Conservation (phyloP, 2,888 invertebrate genomes). For the Zhuqinia jingwanae region DNA sequence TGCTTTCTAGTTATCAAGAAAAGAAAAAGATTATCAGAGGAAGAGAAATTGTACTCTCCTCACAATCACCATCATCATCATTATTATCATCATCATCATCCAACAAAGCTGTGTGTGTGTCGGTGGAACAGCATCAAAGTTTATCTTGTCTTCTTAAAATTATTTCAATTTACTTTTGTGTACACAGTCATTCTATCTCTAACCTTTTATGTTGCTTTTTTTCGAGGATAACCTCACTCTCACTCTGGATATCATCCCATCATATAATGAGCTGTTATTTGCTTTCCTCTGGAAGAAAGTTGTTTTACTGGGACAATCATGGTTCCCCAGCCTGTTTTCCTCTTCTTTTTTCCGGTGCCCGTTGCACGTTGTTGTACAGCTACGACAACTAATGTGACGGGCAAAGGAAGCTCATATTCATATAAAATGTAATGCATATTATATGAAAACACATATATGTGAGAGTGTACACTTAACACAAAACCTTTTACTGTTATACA, state of each 20-base stretch:
- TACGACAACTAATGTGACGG: neutral
- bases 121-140: conserved; percentile 7
- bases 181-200: conserved; percentile 44
- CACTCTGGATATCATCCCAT: conserved; percentile 17
- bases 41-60: no score
- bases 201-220: conserved; percentile 4
- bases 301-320: conserved; percentile 42
- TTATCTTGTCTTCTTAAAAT: conserved; percentile 47
- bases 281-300: conserved; percentile 28
- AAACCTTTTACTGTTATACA: neutral
- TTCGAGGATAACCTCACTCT: neutral
- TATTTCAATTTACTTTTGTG: conserved; percentile 62
- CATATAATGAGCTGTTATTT: conserved; percentile 48
- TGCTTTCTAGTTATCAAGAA: neutral
- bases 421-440: neutral
- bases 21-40: neutral
- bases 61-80: neutral
- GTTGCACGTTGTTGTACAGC: neutral
- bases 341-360: neutral
- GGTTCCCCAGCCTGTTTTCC: neutral
- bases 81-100: conserved; percentile 14
- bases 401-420: conserved; percentile 6
- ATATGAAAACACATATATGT: neutral
- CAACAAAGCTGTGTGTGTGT: conserved; percentile 4
- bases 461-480: neutral